A percentile compares a stretch with the other conserved stretches of the same genome.
Conservation (phyloP, 2,113 vertebrate genomes). For the Brachyhypopomus gauderio region DNA sequence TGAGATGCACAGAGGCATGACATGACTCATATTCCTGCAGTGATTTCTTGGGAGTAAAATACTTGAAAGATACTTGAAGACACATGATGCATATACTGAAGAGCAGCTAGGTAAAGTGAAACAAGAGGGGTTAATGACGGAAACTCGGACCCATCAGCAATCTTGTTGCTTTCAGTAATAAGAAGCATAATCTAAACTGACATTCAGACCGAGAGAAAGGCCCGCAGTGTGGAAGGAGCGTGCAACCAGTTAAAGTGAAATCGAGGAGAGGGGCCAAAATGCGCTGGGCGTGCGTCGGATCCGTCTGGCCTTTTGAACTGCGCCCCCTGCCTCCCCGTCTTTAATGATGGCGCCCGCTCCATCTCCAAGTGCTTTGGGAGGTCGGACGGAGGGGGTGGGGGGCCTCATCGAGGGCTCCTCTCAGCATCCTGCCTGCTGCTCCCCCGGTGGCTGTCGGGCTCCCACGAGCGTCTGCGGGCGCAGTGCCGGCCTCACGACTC, state of each 20-base stretch:
- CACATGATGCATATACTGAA: not conserved
- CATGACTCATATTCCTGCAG: not conserved
- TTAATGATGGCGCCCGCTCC: slow-evolving; percentile 40
- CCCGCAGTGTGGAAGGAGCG: not conserved
- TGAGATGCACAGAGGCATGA: not conserved
- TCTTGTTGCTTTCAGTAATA: not conserved
- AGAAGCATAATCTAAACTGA: slow-evolving; percentile 14
- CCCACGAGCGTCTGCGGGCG: slow-evolving; percentile 27
- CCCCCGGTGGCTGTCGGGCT: slow-evolving; percentile 33
- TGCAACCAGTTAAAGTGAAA: not conserved
- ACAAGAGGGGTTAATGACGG: not conserved
- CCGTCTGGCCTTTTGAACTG: slow-evolving; percentile 27
- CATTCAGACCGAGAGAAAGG: not conserved
- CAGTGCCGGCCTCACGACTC: slow-evolving; percentile 39
- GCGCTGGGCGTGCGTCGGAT: not conserved
- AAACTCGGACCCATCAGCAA: not conserved
- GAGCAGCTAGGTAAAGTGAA: not conserved
- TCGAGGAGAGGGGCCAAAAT: slow-evolving; percentile 21
- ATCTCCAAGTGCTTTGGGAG: slow-evolving; percentile 32
- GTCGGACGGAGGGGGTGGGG: slow-evolving; percentile 7
- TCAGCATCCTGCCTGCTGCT: not conserved
- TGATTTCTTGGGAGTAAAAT: not conserved
- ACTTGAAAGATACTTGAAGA: no score
- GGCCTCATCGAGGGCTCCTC: slow-evolving; percentile 17
- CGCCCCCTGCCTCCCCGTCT: slow-evolving; percentile 10